Base-by-base conservation (phyloP, 2,888 invertebrate species). In the Cancer borealis region DNA sequence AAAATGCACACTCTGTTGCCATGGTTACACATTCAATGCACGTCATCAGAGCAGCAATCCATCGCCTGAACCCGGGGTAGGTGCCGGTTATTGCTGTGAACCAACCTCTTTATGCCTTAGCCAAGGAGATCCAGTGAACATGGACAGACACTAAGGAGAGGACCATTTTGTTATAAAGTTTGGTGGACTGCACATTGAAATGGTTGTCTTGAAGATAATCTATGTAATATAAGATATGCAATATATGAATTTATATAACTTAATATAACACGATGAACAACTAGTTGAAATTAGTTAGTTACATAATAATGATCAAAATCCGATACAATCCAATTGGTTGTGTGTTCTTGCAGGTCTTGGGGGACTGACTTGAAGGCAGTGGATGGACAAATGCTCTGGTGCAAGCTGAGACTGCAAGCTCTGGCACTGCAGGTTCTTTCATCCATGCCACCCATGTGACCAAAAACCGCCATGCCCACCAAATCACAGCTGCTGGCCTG, bases 121-220 rank as follows among this genome's bases (percentile, higher is more conserved):
- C 93, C 8, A 93, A 93, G 26, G 89, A 88, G 39, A 89, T 93
- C 30, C 93, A 89, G 93, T 93, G 89, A 54, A 73, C 45, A 73
- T 79, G 66, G 45, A 73, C 91, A 92, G 45, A 5, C 66, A 73
- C 14, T 73, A 92, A 46, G 91, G 79, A 39, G 66, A 92, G 46
- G 46, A 92, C 6, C 79, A 66, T 73, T 92, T 73, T 46, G 73
- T 92, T 3, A 73, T 92, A 17, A 79, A 73, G 91, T 90, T 90
- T 21, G 91, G 91, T 73, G 91, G 91, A 3, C 79, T 92, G 4
- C 88, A 88, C 10, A 88, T 88, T 12, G 88, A 88, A 26, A 88
- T 88, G 39, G 88, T 30, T 3, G 17, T 21, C 3, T n/a, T 47
- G 47, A 54, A n/a, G n/a, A n/a, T n/a, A n/a, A n/a, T n/a, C n/a